phyloP scores from a whole-genome alignment of 1,140 invertebrate genomes.

The Luehdorfia chinensis region DNA sequence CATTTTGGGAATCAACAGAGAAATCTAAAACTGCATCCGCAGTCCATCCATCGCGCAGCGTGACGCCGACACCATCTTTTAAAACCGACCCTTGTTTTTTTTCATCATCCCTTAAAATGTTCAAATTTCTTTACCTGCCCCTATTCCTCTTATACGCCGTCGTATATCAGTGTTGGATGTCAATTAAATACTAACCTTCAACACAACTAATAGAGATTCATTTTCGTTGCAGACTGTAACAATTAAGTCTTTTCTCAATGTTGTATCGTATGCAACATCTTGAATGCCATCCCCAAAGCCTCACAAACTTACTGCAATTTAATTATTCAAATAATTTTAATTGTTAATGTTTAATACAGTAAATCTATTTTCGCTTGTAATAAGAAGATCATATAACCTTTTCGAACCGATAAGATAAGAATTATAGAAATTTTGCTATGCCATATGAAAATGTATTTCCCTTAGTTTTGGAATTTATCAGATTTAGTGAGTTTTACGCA shows the following conservation, averaged over 20 bases:
- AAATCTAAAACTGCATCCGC: conserved; percentile 69
- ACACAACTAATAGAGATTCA: conserved; percentile 1
- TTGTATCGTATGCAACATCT: conserved; percentile 54
- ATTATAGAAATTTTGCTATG: conserved; percentile 60
- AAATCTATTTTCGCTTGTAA: conserved; percentile 29
- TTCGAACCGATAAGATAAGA: conserved; percentile 1
- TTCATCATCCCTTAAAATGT: conserved; percentile 68
- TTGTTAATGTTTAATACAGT: conserved; percentile 8
- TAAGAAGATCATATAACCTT: conserved; percentile 21
- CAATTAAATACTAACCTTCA: conserved; percentile 33
- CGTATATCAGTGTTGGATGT: conserved; percentile 13
- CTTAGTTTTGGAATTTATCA: conserved; percentile 67
- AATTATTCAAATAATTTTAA: conserved; percentile 34
- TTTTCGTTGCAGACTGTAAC: conserved; percentile 15
- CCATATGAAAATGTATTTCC: conserved; percentile 62
- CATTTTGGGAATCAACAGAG: conserved; percentile 57
- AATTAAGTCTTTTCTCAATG: conserved; percentile 32
- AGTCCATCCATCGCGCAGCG: conserved; percentile 66
- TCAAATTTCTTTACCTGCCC: conserved; percentile 74
- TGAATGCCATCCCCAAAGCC: conserved; percentile 63
- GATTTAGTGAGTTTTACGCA: conserved; percentile 44
- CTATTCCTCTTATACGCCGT: conserved; percentile 24
- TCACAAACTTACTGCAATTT: conserved; percentile 55
- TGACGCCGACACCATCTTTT: conserved; percentile 68
- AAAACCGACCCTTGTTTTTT: conserved; percentile 73